phyloP scores from a whole-genome alignment of 92 coral and sea anemone genomes.

The Umimayanthus kanabou region DNA sequence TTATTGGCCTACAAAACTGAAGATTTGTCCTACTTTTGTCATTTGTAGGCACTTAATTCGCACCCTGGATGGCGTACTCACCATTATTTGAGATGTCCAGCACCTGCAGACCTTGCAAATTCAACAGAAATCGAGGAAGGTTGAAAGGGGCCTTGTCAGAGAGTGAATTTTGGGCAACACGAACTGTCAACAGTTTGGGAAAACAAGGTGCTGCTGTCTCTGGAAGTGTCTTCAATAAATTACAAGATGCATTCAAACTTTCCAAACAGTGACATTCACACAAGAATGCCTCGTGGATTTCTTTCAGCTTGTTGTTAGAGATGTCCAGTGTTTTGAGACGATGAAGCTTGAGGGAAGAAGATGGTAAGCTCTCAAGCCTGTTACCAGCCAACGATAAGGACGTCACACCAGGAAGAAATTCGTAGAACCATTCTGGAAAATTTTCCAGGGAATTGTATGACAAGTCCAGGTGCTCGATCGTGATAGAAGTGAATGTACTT shows the following conservation, averaged over 20 bases:
- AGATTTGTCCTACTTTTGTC: no score
- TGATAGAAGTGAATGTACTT: slow-evolving; percentile 38
- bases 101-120: slow-evolving; percentile 74
- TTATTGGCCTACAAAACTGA: no score
- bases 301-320: slow-evolving; percentile 73
- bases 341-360: slow-evolving; percentile 53
- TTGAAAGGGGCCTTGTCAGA: slow-evolving; percentile 67
- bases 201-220: slow-evolving; percentile 65
- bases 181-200: slow-evolving; percentile 67
- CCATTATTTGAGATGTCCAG: slow-evolving; percentile 79
- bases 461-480: slow-evolving; percentile 68
- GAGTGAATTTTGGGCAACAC: slow-evolving; percentile 76
- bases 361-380: slow-evolving; percentile 62
- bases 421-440: slow-evolving; percentile 82
- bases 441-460: slow-evolving; percentile 67
- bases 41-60: no score
- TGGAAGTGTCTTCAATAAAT: slow-evolving; percentile 71
- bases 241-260: slow-evolving; percentile 70
- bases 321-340: slow-evolving; percentile 75
- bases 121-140: slow-evolving; percentile 78
- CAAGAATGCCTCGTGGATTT: slow-evolving; percentile 71
- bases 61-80: background rate
- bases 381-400: slow-evolving; percentile 72
- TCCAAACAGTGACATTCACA: slow-evolving; percentile 63
- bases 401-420: slow-evolving; percentile 66